Evolutionary conservation across 2,113 vertebrate genomes (phyloP).

Genomic region (Rhinoderma darwinii): DNA sequence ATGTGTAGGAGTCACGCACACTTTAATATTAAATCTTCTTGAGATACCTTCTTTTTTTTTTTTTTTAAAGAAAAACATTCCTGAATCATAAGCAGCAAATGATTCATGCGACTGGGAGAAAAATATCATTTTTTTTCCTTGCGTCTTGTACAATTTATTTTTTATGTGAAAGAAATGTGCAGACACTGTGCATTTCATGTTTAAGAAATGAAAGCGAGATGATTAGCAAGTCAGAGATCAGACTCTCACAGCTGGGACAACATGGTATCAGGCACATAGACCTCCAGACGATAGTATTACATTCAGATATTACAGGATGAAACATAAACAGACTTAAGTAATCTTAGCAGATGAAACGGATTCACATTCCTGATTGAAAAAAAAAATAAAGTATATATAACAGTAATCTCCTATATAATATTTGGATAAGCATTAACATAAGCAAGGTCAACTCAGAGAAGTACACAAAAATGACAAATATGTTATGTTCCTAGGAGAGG

Average conservation of each 20-base stretch:
- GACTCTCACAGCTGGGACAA: slow-evolving; percentile 49
- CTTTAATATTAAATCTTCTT: background rate
- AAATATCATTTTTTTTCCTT: background rate
- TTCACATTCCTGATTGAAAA: slow-evolving; percentile 47
- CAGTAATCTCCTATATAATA: slow-evolving; percentile 34
- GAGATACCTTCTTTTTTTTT: slow-evolving; percentile 25
- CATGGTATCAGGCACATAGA: slow-evolving; percentile 49
- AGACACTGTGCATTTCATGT: slow-evolving; percentile 30
- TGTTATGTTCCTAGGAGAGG: background rate
- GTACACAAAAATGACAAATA: slow-evolving; percentile 24
- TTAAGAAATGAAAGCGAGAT: slow-evolving; percentile 43
- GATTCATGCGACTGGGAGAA: slow-evolving; percentile 1
- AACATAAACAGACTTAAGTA: slow-evolving; percentile 42
- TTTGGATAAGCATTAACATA: slow-evolving; percentile 41
- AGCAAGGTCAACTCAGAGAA: slow-evolving; percentile 25
- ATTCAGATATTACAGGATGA: slow-evolving; percentile 38
- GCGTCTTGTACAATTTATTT: slow-evolving; percentile 37
- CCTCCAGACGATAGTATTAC: slow-evolving; percentile 48
- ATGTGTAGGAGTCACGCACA: background rate
- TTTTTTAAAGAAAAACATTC: slow-evolving; percentile 1
- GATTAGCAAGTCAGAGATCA: slow-evolving; percentile 54
- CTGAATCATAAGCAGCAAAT: slow-evolving; percentile 14
- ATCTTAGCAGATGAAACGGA: slow-evolving; percentile 39
- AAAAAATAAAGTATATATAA: background rate
- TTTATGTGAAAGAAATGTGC: slow-evolving; percentile 39